These are phyloP conservation scores for Polypedilum pembai DNA, from an alignment of 1,140 invertebrate genomes.

Conservation along the genomic window DNA sequence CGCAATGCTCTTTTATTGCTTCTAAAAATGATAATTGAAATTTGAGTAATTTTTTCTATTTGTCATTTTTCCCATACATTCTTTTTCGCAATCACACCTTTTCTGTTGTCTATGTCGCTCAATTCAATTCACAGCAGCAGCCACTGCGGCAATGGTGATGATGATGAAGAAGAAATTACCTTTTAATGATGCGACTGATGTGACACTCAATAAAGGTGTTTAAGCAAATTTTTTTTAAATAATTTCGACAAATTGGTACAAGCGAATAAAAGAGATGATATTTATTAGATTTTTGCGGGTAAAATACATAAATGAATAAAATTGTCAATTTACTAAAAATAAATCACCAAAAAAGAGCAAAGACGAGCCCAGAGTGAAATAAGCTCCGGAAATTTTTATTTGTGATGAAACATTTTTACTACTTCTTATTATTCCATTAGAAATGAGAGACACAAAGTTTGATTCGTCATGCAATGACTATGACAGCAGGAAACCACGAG, in stretches of 20 bases:
- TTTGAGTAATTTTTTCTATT: not conserved
- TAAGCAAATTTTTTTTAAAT: not conserved
- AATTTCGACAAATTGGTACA: slow-evolving; percentile 1
- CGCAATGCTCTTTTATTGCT: no score
- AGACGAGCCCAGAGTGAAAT: not conserved
- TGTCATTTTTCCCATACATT: slow-evolving; percentile 2
- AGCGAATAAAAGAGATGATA: not conserved
- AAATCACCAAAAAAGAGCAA: not conserved
- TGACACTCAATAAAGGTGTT: not conserved
- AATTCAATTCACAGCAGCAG: not conserved
- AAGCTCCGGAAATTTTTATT: not conserved
- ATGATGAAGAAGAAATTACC: not conserved
- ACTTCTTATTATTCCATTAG: not conserved
- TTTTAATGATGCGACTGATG: not conserved
- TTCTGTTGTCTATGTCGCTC: not conserved
- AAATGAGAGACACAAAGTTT: not conserved
- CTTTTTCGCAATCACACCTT: not conserved
- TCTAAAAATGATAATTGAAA: no score
- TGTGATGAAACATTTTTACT: not conserved
- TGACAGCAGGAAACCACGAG: not conserved
- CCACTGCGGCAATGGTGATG: no score
- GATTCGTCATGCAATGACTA: not conserved
- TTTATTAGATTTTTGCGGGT: not conserved
- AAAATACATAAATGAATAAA: not conserved
- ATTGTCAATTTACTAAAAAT: not conserved